These are phyloP conservation scores for Gila robusta DNA, from an alignment of 2,797 vertebrate genomes.

Conservation along the genomic window DNA sequence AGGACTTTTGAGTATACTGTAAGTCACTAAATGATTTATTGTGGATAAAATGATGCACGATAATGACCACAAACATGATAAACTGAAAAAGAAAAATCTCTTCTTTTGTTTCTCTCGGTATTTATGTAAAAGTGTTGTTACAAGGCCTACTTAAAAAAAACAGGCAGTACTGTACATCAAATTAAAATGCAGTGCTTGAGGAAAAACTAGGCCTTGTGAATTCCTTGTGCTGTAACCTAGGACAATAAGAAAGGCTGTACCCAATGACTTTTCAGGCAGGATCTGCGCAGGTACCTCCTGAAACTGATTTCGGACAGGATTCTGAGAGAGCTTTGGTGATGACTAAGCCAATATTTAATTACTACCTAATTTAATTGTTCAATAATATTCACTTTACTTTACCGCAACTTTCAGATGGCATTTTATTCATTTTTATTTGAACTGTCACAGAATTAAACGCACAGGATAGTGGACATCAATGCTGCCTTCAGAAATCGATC, in stretches of 20 bases:
- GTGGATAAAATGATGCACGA: background rate
- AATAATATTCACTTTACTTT: background rate
- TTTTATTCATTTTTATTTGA: background rate
- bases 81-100: background rate
- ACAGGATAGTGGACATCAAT: background rate
- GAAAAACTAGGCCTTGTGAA: constrained; percentile 1
- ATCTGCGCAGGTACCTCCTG: background rate
- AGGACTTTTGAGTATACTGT: background rate
- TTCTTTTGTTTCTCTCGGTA: background rate
- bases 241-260: background rate
- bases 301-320: background rate
- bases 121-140: background rate
- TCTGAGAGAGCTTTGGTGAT: background rate
- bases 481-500: background rate
- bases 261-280: background rate
- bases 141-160: background rate
- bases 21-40: background rate
- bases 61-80: background rate
- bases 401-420: too few species aligned
- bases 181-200: background rate
- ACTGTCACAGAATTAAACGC: background rate
- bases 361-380: background rate
- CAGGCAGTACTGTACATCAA: background rate
- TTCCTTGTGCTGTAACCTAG: constrained; percentile 1
- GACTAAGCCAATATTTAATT: background rate